Percentiles rank a stretch among this genome's conserved stretches.
phyloP scores from a whole-genome alignment of 1,140 invertebrate species.

The Diprion similis region DNA sequence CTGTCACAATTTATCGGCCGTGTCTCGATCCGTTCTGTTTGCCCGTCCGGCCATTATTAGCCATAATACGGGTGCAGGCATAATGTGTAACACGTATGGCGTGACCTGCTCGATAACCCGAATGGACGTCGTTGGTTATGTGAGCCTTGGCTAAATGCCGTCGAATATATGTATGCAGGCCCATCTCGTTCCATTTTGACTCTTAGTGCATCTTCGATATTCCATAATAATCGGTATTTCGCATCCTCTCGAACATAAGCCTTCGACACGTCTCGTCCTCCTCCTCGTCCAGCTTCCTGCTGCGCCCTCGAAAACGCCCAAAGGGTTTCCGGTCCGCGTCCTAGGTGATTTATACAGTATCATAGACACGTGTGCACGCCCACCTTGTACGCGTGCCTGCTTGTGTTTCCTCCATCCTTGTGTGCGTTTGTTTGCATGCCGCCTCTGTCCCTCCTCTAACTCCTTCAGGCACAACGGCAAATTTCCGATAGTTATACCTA shows the following conservation, averaged over 20 bases:
- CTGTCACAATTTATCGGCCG: too few relatives aligned
- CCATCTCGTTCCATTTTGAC: neutral
- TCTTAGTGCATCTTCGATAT: neutral
- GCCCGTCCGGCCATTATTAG: neutral
- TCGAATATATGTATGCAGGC: neutral
- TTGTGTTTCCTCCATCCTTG: too few relatives aligned
- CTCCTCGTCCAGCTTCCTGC: too few relatives aligned
- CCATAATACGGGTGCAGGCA: neutral
- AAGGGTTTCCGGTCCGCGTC: neutral
- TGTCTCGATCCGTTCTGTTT: neutral
- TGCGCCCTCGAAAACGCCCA: neutral
- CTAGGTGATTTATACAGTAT: neutral
- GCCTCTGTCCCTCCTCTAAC: too few relatives aligned
- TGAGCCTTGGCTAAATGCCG: neutral
- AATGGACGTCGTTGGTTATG: neutral
- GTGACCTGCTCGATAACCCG: neutral
- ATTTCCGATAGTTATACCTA: too few relatives aligned
- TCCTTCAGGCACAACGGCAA: too few relatives aligned
- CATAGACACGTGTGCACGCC: too few relatives aligned
- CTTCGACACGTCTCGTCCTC: too few relatives aligned
- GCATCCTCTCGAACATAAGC: too few relatives aligned
- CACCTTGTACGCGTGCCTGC: too few relatives aligned
- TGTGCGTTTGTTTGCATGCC: too few relatives aligned
- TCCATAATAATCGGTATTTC: neutral
- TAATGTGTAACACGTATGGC: too few relatives aligned